Conservation (phyloP, 2,888 invertebrate species). For the Thecophora atra region DNA sequence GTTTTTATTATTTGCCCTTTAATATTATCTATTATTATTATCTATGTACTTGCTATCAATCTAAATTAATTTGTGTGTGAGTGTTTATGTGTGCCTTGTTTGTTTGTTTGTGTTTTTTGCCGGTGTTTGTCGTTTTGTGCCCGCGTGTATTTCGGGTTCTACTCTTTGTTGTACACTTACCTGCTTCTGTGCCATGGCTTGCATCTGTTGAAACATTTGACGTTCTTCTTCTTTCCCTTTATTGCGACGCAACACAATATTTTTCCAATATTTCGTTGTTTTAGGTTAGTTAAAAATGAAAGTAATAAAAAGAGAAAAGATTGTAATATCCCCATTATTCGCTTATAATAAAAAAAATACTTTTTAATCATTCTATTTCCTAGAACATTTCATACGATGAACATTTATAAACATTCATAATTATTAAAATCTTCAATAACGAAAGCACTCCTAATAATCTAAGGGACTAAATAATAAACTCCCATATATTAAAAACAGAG, state of each 20-base stretch:
- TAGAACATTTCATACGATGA: too few relatives aligned
- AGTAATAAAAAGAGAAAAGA: too few relatives aligned
- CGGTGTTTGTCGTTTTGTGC: slow-evolving; percentile 36
- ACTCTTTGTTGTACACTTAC: slow-evolving; percentile 67
- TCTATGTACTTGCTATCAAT: not conserved
- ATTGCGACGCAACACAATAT: not conserved
- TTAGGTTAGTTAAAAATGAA: not conserved
- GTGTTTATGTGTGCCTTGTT: not conserved
- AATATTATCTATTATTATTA: not conserved
- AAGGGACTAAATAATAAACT: too few relatives aligned
- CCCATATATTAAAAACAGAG: too few relatives aligned
- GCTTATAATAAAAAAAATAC: too few relatives aligned
- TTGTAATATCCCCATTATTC: too few relatives aligned
- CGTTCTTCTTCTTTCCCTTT: slow-evolving; percentile 94
- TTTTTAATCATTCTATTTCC: too few relatives aligned
- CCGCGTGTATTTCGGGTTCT: not conserved
- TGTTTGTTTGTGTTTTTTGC: slow-evolving; percentile 32
- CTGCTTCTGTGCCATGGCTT: slow-evolving; percentile 96
- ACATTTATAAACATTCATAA: too few relatives aligned
- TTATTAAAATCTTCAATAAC: too few relatives aligned
- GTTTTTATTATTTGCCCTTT: not conserved
- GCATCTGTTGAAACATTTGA: slow-evolving; percentile 97
- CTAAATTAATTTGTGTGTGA: not conserved
- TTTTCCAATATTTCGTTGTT: not conserved
- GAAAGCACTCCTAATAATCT: too few relatives aligned